These are phyloP conservation scores for Bos taurus DNA, from an alignment of 2,113 vertebrate species.

Conservation along the genomic window ARS-UCD2.0 NC_037343.1:49247501-49248000, in stretches of 20 bases:
- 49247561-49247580: neutral
- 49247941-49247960: neutral
- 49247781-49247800: fast-evolving
- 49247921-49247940: neutral
- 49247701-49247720: fast-evolving
- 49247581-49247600: neutral
- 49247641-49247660: neutral
- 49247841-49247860: neutral
- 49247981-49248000: neutral
- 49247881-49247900: fast-evolving
- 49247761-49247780: fast-evolving
- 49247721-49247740: no score
- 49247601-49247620: neutral
- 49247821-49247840: no score
- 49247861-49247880: neutral
- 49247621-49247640: neutral
- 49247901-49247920: fast-evolving
- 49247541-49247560: fast-evolving
- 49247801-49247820: neutral
- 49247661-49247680: no score
- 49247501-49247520: neutral
- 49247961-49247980: neutral
- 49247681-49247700: neutral
- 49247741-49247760: fast-evolving
- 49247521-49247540: fast-evolving